Evolutionary conservation across 1,140 invertebrate genomes (phyloP), one percentile per base, ranked within the genome.

Genomic region (Papilio helenus): DNA sequence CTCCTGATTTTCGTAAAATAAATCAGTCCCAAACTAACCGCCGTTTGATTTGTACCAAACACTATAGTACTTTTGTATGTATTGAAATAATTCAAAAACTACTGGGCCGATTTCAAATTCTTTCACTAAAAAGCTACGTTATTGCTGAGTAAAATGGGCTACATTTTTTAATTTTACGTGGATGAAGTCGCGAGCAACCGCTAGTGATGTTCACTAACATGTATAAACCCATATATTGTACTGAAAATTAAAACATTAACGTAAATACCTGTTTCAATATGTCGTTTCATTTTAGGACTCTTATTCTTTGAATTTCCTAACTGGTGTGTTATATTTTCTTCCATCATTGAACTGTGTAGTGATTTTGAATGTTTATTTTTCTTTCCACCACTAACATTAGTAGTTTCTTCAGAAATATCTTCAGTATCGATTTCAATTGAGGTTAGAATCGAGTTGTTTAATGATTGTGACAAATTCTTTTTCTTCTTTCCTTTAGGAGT

Each of bases 401-500:
- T 29, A 68, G 14, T 68, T 68, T 68, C 61, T 29, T 20, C 5
- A 26, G 23, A 26, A 29, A 34, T 68, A 68, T 68, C 14, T 16
- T 68, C 61, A 0, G 61, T 7, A 16, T 68, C 61, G 10, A 68
- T 29, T 68, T 68, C 61, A 68, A 29, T 68, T 16, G 10, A 16
- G 1, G 61, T 4, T 68, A 68, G 23, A 29, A 68, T 29, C 16
- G 61, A 68, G 12, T 7, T 68, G 14, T 68, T 68, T 16, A 29
- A 29, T 68, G 76, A 80, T 46, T 80, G 77, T 20, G 71, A 72
- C 14, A 79, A 14, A 39, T 73, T 78, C 42, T 79, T 83, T 26
- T 79, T 80, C 55, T 82, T 80, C 58, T 82, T 82, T 58, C 26
- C 61, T 29, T 39, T 39, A 55, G 73, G 18, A 42, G 58, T 79